These are phyloP conservation scores for Anoplophora glabripennis DNA, from an alignment of 1,140 invertebrate species.

Conservation along the genomic window DNA sequence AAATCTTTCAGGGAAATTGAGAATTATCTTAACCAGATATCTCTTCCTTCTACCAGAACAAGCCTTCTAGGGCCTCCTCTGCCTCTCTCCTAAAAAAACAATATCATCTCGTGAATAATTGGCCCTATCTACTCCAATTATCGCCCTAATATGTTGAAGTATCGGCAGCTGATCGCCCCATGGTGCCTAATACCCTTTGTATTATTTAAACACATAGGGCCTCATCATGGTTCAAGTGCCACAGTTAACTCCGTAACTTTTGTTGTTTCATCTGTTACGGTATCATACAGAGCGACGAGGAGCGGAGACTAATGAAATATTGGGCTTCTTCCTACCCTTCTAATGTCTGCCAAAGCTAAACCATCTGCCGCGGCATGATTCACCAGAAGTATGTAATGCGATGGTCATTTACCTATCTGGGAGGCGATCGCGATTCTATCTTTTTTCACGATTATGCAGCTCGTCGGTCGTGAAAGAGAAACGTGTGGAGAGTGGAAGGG, in stretches of 20 bases:
- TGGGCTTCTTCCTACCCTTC: no score
- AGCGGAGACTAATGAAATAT: no score
- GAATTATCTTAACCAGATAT: no score
- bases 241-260: not conserved
- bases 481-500: no score
- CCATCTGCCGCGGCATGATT: slow-evolving; percentile 30
- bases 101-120: slow-evolving; percentile 9
- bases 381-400: slow-evolving; percentile 14
- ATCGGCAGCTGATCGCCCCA: slow-evolving; percentile 14
- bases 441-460: no score
- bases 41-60: no score
- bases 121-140: slow-evolving; percentile 12
- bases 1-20: no score
- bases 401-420: slow-evolving; percentile 29
- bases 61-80: not conserved
- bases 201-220: no score
- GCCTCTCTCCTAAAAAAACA: slow-evolving; percentile 5
- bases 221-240: no score
- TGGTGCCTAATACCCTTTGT: not conserved
- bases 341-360: slow-evolving; percentile 9
- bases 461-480: no score
- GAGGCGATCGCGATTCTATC: slow-evolving; percentile 9
- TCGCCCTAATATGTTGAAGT: slow-evolving; percentile 15
- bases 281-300: not conserved
- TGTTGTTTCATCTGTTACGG: slow-evolving; percentile 14